Evolutionary conservation across 2,888 invertebrate species (phyloP).

Genomic region (Hofmannophila pseudospretella): DNA sequence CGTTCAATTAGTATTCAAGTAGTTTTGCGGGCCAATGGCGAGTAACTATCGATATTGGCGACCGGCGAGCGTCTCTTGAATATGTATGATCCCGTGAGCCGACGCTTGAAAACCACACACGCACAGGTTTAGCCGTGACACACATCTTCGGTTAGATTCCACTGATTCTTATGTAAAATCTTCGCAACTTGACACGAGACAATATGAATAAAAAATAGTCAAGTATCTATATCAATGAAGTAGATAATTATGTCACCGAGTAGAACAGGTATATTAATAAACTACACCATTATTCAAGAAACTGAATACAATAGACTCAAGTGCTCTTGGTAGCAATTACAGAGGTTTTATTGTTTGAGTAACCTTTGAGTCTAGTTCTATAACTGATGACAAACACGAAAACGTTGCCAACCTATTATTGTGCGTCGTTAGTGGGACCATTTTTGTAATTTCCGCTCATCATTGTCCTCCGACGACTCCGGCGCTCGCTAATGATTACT

Average conservation of each 20-base stretch:
- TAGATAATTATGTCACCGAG: slow-evolving; percentile 4
- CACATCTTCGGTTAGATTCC: slow-evolving; percentile 40
- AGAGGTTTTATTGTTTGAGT: slow-evolving; percentile 22
- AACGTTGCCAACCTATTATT: slow-evolving; percentile 5
- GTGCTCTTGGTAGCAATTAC: slow-evolving; percentile 18
- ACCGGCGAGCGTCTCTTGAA: slow-evolving; percentile 52
- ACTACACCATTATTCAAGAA: slow-evolving; percentile 20
- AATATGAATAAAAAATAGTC: slow-evolving; percentile 7
- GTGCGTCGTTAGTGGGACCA: slow-evolving; percentile 24
- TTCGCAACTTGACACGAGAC: background rate
- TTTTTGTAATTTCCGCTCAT: slow-evolving; percentile 39
- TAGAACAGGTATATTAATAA: slow-evolving; percentile 1
- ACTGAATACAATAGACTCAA: slow-evolving; percentile 24
- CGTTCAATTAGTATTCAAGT: slow-evolving; percentile 56
- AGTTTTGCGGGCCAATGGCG: slow-evolving; percentile 61
- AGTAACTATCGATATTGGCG: slow-evolving; percentile 38
- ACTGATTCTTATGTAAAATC: slow-evolving; percentile 28
- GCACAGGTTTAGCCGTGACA: slow-evolving; percentile 63
- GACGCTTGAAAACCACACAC: slow-evolving; percentile 46
- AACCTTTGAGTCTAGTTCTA: slow-evolving; percentile 22
- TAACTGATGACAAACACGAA: slow-evolving; percentile 13
- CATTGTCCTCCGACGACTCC: slow-evolving; percentile 32
- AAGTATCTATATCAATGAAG: too few species aligned
- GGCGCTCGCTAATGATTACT: slow-evolving; percentile 31
- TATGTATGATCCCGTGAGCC: slow-evolving; percentile 67